Percentiles rank a stretch among this genome's conserved stretches.
phyloP scores from a whole-genome alignment of 2,888 invertebrate species.

The Andrena fulva region DNA sequence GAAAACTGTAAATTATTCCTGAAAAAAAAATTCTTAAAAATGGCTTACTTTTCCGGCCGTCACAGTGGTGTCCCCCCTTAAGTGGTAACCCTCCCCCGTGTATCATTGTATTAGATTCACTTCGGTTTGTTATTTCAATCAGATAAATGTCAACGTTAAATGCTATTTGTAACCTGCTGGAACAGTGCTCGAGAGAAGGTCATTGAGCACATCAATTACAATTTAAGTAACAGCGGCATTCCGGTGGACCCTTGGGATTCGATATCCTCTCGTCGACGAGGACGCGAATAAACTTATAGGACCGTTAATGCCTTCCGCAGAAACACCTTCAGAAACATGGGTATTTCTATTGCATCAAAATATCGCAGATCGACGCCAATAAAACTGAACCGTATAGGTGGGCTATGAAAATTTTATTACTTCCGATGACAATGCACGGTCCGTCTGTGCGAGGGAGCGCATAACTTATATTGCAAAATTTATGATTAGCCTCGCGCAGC shows the following conservation, averaged over 20 bases:
- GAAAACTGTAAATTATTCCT: too few species aligned
- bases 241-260: neutral
- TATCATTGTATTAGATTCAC: too few species aligned
- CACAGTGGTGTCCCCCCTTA: too few species aligned
- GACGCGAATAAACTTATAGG: neutral
- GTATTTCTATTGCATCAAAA: slow-evolving; percentile 15
- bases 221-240: slow-evolving; percentile 7
- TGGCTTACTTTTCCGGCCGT: too few species aligned
- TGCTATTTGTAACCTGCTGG: neutral
- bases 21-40: too few species aligned
- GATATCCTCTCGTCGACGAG: neutral
- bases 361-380: slow-evolving; percentile 19
- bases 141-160: neutral
- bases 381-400: slow-evolving; percentile 17
- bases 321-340: slow-evolving; percentile 5
- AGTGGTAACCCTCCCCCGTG: too few species aligned
- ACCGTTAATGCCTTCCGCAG: slow-evolving; percentile 4
- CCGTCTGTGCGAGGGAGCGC: neutral
- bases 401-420: slow-evolving; percentile 20
- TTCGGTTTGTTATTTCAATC: neutral
- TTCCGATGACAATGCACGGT: slow-evolving; percentile 11
- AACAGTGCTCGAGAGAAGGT: neutral
- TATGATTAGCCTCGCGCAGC: slow-evolving; percentile 12
- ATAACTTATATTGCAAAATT: slow-evolving; percentile 9
- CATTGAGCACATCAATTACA: neutral